Percentiles rank a stretch among this genome's conserved stretches.
These are phyloP conservation scores for Pachycephala philippinensis DNA, from an alignment of 2,113 vertebrate species.

Conservation along the genomic window DNA sequence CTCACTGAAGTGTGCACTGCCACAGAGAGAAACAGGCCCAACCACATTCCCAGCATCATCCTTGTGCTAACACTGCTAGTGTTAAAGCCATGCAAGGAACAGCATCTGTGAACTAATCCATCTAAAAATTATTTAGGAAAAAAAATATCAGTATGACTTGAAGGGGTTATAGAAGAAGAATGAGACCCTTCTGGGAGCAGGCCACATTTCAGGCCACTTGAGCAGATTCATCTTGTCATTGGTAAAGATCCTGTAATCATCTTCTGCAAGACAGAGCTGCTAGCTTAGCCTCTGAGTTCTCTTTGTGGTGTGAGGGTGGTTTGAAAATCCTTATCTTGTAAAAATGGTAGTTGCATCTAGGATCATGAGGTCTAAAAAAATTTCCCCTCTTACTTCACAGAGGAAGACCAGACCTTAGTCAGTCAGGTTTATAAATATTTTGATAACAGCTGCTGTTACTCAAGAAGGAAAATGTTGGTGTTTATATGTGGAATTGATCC, in stretches of 20 bases:
- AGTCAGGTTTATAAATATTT: background rate
- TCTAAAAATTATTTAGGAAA: background rate
- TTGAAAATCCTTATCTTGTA: background rate
- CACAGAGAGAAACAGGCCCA: background rate
- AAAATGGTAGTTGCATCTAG: background rate
- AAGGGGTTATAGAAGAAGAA: background rate
- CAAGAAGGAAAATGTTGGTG: background rate
- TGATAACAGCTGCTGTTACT: background rate
- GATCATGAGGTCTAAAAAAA: background rate
- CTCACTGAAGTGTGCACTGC: background rate
- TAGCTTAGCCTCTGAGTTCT: background rate
- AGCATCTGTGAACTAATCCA: background rate
- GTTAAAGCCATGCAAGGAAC: background rate
- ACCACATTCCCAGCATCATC: background rate
- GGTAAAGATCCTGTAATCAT: background rate
- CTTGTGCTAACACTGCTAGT: background rate
- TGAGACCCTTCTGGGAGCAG: background rate
- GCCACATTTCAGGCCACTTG: background rate
- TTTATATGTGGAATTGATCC: background rate
- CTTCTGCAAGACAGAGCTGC: background rate
- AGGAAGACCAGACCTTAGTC: background rate
- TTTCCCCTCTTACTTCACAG: background rate
- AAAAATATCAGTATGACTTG: background rate
- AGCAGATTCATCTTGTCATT: background rate
- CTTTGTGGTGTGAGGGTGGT: background rate